Evolutionary conservation across 2,113 vertebrate genomes (phyloP).

Genomic region (Macquaria australasica): DNA sequence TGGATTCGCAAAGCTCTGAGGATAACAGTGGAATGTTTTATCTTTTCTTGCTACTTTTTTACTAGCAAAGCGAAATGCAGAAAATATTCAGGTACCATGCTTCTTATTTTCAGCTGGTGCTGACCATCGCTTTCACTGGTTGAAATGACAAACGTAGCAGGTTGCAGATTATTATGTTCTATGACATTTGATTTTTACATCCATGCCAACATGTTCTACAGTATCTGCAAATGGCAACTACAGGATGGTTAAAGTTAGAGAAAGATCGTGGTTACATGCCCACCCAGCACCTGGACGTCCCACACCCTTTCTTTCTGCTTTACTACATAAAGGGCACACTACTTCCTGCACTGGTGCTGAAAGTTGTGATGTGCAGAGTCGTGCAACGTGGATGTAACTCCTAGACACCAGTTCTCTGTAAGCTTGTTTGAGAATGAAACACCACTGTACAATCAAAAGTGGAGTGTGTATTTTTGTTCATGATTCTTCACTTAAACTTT

Average conservation of each 20-base stretch:
- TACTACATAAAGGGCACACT: background rate
- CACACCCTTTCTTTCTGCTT: background rate
- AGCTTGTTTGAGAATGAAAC: background rate
- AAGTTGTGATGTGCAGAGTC: background rate
- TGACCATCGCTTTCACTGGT: background rate
- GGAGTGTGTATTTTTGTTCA: background rate
- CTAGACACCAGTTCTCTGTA: background rate
- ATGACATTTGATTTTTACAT: background rate
- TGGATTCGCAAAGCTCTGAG: constrained; percentile 8
- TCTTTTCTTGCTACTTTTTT: background rate
- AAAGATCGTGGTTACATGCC: background rate
- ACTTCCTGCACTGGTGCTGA: background rate
- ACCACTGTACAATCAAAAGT: background rate
- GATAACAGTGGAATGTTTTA: constrained; percentile 1
- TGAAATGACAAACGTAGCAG: constrained; percentile 17
- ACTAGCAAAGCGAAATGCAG: background rate
- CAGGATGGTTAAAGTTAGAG: background rate
- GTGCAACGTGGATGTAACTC: background rate
- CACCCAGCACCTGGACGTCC: background rate
- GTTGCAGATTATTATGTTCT: background rate
- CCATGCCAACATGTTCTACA: background rate
- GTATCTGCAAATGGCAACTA: background rate
- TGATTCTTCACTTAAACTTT: background rate
- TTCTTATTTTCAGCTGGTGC: background rate
- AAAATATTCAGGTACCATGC: background rate